Base-by-base conservation (phyloP, 92 coral and sea anemone genomes). In the Epizoanthus scotinus region DNA sequence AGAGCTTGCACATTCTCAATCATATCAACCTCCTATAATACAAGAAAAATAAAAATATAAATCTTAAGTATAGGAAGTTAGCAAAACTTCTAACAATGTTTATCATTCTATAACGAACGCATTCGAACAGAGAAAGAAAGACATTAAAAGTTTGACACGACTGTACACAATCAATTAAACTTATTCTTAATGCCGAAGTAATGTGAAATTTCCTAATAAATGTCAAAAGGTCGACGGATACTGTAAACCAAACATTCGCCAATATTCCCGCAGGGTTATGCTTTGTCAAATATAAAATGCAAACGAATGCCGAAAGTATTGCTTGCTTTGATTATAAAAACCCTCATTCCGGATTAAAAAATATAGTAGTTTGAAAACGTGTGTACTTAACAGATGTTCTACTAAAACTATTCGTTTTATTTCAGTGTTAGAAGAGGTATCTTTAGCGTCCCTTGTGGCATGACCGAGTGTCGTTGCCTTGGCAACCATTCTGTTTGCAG, bases 1-100 rank as follows among this genome's bases (percentile, higher is more conserved):
- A 95, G 85, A 40, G 94, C 95, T 73, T 89, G 93, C 7, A 92
- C 94, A 74, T 92, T 90, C 73, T 92, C 97, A 47, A 93, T 93
- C 90, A 94, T 95, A 27, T 95, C 94, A 14, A 90, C 93, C 70
- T 95, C 98, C 98, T 95, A 70, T 8, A 22, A 31, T n/a, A 15
- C 34, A 56, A 62, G 53, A 53, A n/a, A n/a, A n/a, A 70, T 55
- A 49, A 66, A 63, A 20, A n/a, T n/a, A n/a, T n/a, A 60, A 6
- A 36, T 5, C 2, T 50, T 10, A 9, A 62, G 59, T n/a, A 57
- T 18, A 34, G 31, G 60, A 28, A 38, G 21, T 24, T 8, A 9
- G 52, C 10, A 47, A 47, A 47, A 2, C 0, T 47, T 9, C 2
- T 9, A 47, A 47, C 52, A 47, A 47, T 15, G 0, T 9, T 47